Percentiles rank a stretch among this genome's conserved stretches.
These are phyloP conservation scores for Lingula anatina DNA, from an alignment of 2,888 invertebrate genomes.

Conservation along the genomic window DNA sequence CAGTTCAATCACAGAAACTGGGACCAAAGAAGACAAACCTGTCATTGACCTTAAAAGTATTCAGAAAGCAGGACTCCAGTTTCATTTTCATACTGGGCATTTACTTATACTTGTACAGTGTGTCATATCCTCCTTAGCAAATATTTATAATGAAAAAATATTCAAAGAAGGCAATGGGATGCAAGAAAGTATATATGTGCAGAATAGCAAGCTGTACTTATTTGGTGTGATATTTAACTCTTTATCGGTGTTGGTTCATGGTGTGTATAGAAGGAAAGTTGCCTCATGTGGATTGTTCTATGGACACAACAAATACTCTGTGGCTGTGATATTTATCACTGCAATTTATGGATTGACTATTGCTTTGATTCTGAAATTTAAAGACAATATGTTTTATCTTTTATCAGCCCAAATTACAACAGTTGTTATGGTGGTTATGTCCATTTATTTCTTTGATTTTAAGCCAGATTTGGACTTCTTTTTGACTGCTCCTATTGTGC, in stretches of 20 bases:
- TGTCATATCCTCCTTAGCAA: conserved; percentile 3
- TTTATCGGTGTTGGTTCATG: conserved; percentile 1
- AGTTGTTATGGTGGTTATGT: no score
- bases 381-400: conserved; percentile 6
- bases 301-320: conserved; percentile 6
- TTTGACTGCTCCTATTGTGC: no score
- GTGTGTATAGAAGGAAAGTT: conserved; percentile 1
- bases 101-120: conserved; percentile 3
- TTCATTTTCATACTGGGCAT: conserved; percentile 3
- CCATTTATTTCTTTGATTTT: no score
- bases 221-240: conserved; percentile 5
- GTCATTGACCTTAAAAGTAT: neutral
- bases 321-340: conserved; percentile 1
- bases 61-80: neutral
- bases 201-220: conserved; percentile 5
- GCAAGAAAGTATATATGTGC: conserved; percentile 5
- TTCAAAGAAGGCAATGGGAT: conserved; percentile 4
- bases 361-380: conserved; percentile 6
- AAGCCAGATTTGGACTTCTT: no score
- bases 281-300: conserved; percentile 4
- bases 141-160: conserved; percentile 6
- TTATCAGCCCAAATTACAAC: conserved; percentile 3
- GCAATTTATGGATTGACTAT: conserved; percentile 4
- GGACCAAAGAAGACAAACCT: neutral
- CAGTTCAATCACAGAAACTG: neutral